Evolutionary conservation across 1,140 invertebrate species (phyloP).

Genomic region (Drosophila simulans): DNA sequence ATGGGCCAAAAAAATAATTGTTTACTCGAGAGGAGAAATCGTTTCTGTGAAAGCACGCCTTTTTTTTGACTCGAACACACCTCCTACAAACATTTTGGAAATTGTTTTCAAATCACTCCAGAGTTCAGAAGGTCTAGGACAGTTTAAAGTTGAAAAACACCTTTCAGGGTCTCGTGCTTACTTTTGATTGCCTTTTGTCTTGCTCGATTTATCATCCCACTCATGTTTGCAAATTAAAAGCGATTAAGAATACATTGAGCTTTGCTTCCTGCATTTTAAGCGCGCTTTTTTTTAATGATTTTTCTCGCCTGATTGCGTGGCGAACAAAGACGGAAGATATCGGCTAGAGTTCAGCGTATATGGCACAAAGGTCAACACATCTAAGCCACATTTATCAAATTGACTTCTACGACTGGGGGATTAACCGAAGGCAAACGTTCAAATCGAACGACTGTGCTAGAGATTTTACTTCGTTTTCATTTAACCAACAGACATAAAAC

Average conservation of each 20-base stretch:
- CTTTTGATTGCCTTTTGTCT: constrained; percentile 30
- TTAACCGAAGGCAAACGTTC: constrained; percentile 34
- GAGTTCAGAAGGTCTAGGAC: constrained; percentile 37
- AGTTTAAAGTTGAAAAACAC: constrained; percentile 29
- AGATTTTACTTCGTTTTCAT: constrained; percentile 27
- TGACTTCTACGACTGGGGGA: constrained; percentile 8
- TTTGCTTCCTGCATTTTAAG: constrained; percentile 47
- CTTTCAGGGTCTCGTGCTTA: constrained; percentile 30
- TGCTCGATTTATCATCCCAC: constrained; percentile 42
- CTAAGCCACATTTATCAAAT: constrained; percentile 19
- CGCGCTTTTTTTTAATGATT: constrained; percentile 35
- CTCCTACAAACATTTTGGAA: constrained; percentile 16
- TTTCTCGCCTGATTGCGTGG: constrained; percentile 13
- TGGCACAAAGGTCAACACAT: constrained; percentile 48
- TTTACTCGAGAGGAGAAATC: constrained; percentile 31
- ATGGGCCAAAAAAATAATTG: constrained; percentile 45
- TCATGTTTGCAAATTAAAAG: constrained; percentile 47
- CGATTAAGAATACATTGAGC: constrained; percentile 57
- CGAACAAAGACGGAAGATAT: constrained; percentile 52
- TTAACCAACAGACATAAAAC: constrained; percentile 10
- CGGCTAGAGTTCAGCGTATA: constrained; percentile 38
- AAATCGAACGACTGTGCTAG: constrained; percentile 21
- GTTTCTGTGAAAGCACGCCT: constrained; percentile 19
- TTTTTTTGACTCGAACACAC: constrained; percentile 21
- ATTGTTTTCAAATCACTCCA: background rate